Base-by-base conservation (phyloP, 2,113 vertebrate species). In the Ceuthmochares aereus region DNA sequence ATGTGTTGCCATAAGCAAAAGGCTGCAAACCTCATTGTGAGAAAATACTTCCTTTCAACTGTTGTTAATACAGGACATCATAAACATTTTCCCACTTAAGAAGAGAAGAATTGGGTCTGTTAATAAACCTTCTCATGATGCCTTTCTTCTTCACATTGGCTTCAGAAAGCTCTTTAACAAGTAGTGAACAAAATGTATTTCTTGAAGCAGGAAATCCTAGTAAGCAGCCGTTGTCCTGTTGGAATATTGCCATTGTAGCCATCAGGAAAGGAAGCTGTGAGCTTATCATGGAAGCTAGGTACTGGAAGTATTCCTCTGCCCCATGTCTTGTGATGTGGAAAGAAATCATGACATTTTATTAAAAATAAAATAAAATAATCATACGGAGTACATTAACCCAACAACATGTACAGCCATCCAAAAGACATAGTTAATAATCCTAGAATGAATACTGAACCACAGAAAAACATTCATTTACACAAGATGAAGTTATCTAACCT, bases 191-290 rank as follows among this genome's bases (percentile, higher is more conserved):
- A 66, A 90, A 47, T 2, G 2, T 62, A 9, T 42, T 90, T 85
- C 27, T 54, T 66, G 52, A 56, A 84, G 60, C 16, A 84, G 42
- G 86, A 95, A 80, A 70, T 42, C 18, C 56, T 86, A n/a, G 81
- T 79, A 18, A 63, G 3, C 32, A 56, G 23, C 21, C 43, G 84
- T 84, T 89, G 2, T 52, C 32, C 37, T 89, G 15, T 32, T 70
- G 59, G 67, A 85, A 54, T 56, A 79, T 42, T 66, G 12, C 9
- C 55, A 54, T 13, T 37, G 15, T 12, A 87, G 17, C 12, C 37
- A 54, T 7, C 6, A 89, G 69, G 40, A 84, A 81, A 78, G 18
- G 49, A 78, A 89, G 8, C 3, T 90, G 14, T 68, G 30, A 51
- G 23, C 9, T 77, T 75, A 40, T 58, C 7, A 37, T 22, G 60